phyloP scores from a whole-genome alignment of 2,113 vertebrate genomes.

The Thunnus thynnus region DNA sequence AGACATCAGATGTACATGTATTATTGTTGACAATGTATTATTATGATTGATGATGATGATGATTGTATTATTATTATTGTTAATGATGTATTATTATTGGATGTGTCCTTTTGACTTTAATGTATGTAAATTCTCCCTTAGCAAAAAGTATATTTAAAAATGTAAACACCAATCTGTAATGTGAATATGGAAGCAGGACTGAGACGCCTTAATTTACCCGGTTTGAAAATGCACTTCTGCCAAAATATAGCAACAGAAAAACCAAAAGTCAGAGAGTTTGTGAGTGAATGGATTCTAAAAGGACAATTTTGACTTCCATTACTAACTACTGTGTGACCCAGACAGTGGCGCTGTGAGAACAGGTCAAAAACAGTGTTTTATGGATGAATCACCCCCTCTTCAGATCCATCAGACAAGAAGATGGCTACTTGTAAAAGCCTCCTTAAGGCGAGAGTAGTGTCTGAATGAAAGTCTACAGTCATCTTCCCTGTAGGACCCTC shows the following conservation, averaged over 20 bases:
- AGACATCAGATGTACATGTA: too few relatives aligned
- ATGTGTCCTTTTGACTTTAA: too few relatives aligned
- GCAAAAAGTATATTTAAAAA: too few relatives aligned
- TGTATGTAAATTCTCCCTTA: too few relatives aligned
- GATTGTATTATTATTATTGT: too few relatives aligned
- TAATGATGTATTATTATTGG: too few relatives aligned
- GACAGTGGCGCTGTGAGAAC: slow-evolving; percentile 55
- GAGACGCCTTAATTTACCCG: slow-evolving; percentile 12
- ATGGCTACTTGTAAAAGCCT: slow-evolving; percentile 56
- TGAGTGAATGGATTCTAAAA: slow-evolving; percentile 19
- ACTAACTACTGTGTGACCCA: slow-evolving; percentile 52
- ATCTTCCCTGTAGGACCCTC: slow-evolving; percentile 43
- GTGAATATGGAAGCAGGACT: slow-evolving; percentile 42
- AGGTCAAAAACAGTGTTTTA: slow-evolving; percentile 65
- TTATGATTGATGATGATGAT: too few relatives aligned
- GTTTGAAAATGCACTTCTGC: neutral
- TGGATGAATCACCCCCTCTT: slow-evolving; percentile 66
- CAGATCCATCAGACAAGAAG: slow-evolving; percentile 55
- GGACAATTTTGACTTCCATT: slow-evolving; percentile 44
- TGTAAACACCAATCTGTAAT: slow-evolving; percentile 17
- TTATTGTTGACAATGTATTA: too few relatives aligned
- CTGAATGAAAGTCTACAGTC: slow-evolving; percentile 44
- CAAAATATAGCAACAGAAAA: slow-evolving; percentile 2
- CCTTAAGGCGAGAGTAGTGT: slow-evolving; percentile 36
- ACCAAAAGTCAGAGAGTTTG: neutral